Evolutionary conservation across 2,888 invertebrate species (phyloP).

Genomic region (Cheilosia urbana): DNA sequence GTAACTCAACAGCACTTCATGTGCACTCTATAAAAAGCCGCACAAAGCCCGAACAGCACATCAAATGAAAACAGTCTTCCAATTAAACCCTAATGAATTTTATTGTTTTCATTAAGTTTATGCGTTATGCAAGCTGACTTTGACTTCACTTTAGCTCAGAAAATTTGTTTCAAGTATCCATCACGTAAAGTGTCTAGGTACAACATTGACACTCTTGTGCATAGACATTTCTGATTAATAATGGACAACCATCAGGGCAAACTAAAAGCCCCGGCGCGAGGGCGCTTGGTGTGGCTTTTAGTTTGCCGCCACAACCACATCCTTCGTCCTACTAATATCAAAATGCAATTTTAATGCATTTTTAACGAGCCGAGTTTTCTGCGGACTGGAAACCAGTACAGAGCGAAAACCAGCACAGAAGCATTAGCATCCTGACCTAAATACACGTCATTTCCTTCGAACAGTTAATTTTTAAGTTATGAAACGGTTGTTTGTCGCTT

Average conservation of each 20-base stretch:
- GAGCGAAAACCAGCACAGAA: not conserved
- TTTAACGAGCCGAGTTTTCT: slow-evolving; percentile 61
- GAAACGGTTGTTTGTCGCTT: slow-evolving; percentile 13
- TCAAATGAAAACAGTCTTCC: slow-evolving; percentile 26
- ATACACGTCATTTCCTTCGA: slow-evolving; percentile 57
- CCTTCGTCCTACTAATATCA: slow-evolving; percentile 43
- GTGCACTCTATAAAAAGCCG: not conserved
- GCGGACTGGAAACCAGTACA: slow-evolving; percentile 18
- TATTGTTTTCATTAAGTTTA: slow-evolving; percentile 52
- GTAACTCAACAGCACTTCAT: slow-evolving; percentile 7
- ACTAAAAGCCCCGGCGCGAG: slow-evolving; percentile 1
- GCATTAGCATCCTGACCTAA: slow-evolving; percentile 67
- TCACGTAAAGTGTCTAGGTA: slow-evolving; percentile 34
- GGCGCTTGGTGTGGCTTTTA: slow-evolving; percentile 39
- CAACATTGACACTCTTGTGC: slow-evolving; percentile 1
- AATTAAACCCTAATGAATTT: slow-evolving; percentile 48
- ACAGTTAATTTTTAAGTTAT: slow-evolving; percentile 28
- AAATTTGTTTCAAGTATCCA: slow-evolving; percentile 41
- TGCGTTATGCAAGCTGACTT: slow-evolving; percentile 24
- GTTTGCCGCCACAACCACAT: slow-evolving; percentile 14
- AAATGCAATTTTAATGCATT: slow-evolving; percentile 68
- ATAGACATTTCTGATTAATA: slow-evolving; percentile 55
- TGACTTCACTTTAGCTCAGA: slow-evolving; percentile 27
- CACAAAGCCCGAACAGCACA: slow-evolving; percentile 25
- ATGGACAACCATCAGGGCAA: slow-evolving; percentile 42